Conservation (phyloP, 2,797 vertebrate species). For the Myotis vivesi region DNA sequence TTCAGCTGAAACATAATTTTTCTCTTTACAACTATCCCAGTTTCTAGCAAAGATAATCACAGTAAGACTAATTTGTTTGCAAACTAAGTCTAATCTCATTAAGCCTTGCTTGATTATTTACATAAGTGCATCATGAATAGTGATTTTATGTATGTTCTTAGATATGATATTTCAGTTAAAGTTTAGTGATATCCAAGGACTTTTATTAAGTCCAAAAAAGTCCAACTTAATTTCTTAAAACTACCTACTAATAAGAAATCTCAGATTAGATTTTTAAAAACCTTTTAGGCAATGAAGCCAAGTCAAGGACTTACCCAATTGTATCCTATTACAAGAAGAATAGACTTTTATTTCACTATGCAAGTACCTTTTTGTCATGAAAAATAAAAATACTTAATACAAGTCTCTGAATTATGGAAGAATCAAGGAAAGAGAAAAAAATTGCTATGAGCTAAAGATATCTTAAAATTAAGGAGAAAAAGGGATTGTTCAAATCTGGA, state of each 20-base stretch:
- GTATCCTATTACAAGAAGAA: not conserved
- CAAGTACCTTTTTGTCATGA: not conserved
- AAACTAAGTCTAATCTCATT: conserved; percentile 6
- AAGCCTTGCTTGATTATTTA: not conserved
- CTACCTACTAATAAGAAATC: not conserved
- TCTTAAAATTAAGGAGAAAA: not conserved
- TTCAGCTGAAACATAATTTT: not conserved
- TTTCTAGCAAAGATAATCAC: not conserved
- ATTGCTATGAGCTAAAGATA: not conserved
- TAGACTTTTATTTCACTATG: not conserved
- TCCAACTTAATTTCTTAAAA: not conserved
- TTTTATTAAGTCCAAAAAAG: not conserved
- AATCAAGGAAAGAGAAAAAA: not conserved
- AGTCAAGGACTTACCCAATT: not conserved
- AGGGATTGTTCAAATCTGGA: not conserved
- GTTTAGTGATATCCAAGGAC: not conserved
- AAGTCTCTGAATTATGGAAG: not conserved
- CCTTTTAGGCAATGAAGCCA: not conserved
- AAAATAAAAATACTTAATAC: not conserved
- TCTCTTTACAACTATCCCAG: not conserved
- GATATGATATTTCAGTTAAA: not conserved
- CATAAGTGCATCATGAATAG: not conserved
- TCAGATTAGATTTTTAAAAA: not conserved
- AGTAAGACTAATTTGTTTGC: not conserved
- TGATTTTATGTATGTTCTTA: not conserved